These are phyloP conservation scores for Steinernema hermaphroditum DNA, from an alignment of 2,888 invertebrate species.

Conservation along the genomic window DNA sequence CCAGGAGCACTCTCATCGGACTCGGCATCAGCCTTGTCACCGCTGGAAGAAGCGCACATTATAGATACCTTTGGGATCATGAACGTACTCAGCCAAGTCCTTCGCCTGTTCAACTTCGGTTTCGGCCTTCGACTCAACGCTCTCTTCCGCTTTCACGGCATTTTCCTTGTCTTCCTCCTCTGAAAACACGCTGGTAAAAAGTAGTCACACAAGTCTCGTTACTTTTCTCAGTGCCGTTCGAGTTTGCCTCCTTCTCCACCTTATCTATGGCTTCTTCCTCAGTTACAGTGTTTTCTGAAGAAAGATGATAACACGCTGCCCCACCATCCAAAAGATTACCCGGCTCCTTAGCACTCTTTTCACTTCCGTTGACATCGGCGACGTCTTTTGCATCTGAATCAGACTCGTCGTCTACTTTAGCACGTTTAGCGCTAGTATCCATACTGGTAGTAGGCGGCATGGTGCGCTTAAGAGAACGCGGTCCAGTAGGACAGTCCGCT, in stretches of 20 bases:
- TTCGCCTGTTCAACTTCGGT: background rate
- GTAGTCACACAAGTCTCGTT: background rate
- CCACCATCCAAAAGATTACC: background rate
- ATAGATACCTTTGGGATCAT: too few species aligned
- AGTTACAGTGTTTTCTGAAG: background rate
- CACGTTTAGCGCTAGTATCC: conserved; percentile 8
- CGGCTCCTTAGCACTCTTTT: background rate
- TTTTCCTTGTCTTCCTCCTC: conserved; percentile 1
- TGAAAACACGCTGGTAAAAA: background rate
- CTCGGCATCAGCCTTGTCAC: too few species aligned
- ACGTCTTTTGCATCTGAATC: background rate
- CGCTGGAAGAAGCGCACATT: too few species aligned
- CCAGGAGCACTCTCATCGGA: background rate
- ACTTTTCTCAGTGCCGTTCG: background rate
- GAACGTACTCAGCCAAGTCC: background rate
- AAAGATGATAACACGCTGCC: background rate
- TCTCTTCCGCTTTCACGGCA: background rate
- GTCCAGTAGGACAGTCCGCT: background rate
- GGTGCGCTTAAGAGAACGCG: background rate
- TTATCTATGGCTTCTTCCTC: background rate
- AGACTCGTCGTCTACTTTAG: conserved; percentile 20
- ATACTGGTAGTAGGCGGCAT: background rate
- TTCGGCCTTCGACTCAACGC: background rate
- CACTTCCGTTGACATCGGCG: background rate
- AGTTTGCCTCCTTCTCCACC: background rate